Base-by-base conservation (phyloP, 2,797 vertebrate genomes). In the Mastacembelus armatus region DNA sequence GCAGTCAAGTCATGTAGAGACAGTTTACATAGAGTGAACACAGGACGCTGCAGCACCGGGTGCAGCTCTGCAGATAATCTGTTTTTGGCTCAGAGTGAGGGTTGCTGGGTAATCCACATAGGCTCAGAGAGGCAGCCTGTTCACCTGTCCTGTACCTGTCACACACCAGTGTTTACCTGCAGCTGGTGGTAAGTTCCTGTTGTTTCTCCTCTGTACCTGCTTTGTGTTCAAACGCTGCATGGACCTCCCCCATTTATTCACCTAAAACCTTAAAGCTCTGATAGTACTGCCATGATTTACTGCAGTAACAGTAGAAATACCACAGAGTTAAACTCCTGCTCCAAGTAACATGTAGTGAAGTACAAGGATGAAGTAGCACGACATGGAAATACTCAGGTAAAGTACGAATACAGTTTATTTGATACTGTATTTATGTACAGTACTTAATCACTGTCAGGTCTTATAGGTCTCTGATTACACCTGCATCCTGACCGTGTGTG, bases 91-190 rank as follows among this genome's bases (percentile, higher is more conserved):
- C 61, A 43, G 0, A 4, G 24, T 22, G 40, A 39, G 47, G 58
- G 52, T 40, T 54, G 47, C 68, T 63, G 69, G 70, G 55, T 77
- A 85, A 83, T 81, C 69, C 45, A 19, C 36, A 32, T 50, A 63
- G 65, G 54, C 5, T 76, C 63, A 62, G 30, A 32, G 52, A 40
- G 27, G 14, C n/a, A n/a, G n/a, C n/a, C n/a, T n/a, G n/a, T n/a
- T n/a, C n/a, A n/a, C n/a, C n/a, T n/a, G n/a, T n/a, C n/a, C n/a
- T n/a, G n/a, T n/a, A n/a, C n/a, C n/a, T n/a, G n/a, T n/a, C n/a
- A 1, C 52, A 5, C 30, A 51, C 29, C 40, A 38, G 22, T 14
- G 2, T 24, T n/a, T 10, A 35, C 29, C 45, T 56, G 52, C 59
- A 48, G 59, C 51, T 66, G 42, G 15, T 12, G 64, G 33, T 66